Evolutionary conservation across 2,888 invertebrate genomes (phyloP).

Genomic region (Drosophila emarginata): DNA sequence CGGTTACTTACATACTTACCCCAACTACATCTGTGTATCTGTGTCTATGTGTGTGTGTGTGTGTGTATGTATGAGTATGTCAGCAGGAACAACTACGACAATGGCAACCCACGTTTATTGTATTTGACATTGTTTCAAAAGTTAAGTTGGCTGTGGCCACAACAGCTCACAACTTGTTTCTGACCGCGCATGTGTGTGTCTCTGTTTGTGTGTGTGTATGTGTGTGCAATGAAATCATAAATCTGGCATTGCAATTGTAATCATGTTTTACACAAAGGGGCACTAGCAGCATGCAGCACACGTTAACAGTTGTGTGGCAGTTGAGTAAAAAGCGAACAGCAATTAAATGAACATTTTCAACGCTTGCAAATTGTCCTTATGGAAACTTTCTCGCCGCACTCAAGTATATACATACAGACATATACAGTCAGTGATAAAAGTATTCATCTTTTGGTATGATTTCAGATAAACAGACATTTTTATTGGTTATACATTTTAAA

Average conservation of each 20-base stretch:
- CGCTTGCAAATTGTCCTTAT: background rate
- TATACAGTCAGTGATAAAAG: too few relatives aligned
- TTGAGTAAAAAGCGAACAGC: slow-evolving; percentile 4
- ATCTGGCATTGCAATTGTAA: slow-evolving; percentile 46
- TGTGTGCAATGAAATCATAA: slow-evolving; percentile 47
- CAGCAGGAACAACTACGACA: slow-evolving; percentile 48
- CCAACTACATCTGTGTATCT: slow-evolving; percentile 1
- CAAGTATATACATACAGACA: background rate
- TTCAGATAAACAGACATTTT: too few relatives aligned
- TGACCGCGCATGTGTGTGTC: slow-evolving; percentile 12
- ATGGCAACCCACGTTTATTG: slow-evolving; percentile 58
- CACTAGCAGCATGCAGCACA: slow-evolving; percentile 6
- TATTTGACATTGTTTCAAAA: slow-evolving; percentile 72
- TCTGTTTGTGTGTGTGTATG: slow-evolving; percentile 5
- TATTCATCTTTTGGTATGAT: too few relatives aligned
- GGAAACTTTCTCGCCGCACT: background rate
- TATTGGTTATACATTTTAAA: too few relatives aligned
- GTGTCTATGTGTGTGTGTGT: slow-evolving; percentile 31
- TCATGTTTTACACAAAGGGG: slow-evolving; percentile 28
- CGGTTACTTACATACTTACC: slow-evolving; percentile 31
- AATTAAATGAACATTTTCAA: slow-evolving; percentile 1
- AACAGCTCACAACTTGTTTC: slow-evolving; percentile 49
- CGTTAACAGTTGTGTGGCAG: slow-evolving; percentile 9
- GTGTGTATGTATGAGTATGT: slow-evolving; percentile 27
- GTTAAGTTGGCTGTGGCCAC: slow-evolving; percentile 70